Evolutionary conservation across 2,113 vertebrate species (phyloP).

Genomic region (Rhabdomys dilectus): DNA sequence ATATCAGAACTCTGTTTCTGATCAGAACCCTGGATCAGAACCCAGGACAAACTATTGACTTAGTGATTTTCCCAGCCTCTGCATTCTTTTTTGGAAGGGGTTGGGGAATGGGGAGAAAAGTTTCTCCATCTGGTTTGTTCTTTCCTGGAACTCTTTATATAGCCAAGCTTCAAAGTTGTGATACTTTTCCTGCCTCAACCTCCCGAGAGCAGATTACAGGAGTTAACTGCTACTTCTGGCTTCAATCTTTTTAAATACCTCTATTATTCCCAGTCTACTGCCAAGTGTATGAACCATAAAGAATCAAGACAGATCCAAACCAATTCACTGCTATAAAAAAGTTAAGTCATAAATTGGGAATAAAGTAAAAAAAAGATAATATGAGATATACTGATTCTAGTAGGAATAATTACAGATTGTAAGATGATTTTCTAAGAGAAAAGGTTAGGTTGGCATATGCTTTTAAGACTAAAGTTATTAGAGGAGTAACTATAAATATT

Average conservation of each 20-base stretch:
- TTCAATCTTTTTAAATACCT: neutral
- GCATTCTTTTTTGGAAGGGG: neutral
- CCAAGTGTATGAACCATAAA: neutral
- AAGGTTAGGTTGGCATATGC: neutral
- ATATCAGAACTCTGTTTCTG: neutral
- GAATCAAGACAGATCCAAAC: neutral
- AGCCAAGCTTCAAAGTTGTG: neutral
- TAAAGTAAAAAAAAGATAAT: neutral
- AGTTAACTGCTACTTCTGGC: neutral
- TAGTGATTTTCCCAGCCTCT: neutral
- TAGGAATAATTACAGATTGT: neutral
- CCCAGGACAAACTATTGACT: neutral
- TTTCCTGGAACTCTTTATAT: neutral
- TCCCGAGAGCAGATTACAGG: neutral
- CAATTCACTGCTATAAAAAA: neutral
- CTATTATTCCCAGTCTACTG: neutral
- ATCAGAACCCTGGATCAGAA: neutral
- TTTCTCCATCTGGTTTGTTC: no score
- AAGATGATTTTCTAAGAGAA: neutral
- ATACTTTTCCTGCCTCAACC: neutral
- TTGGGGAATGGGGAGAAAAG: neutral
- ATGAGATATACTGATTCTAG: neutral
- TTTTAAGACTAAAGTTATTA: neutral
- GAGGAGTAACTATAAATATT: neutral
- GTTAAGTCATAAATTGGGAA: neutral